Conservation (phyloP, 2,888 invertebrate species). For the Tipula lateralis region DNA sequence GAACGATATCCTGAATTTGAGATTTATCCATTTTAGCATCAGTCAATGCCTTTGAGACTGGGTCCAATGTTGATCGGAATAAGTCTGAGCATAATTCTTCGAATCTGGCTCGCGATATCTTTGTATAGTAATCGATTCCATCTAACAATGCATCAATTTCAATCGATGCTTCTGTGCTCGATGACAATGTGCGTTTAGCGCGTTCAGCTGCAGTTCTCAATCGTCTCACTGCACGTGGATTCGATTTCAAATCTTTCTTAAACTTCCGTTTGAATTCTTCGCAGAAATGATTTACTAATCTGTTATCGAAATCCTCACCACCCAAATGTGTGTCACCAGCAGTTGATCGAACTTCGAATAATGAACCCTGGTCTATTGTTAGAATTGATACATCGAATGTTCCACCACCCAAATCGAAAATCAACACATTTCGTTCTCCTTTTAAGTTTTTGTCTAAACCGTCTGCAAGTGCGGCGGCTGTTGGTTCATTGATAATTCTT, state of each 20-base stretch:
- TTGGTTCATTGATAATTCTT: slow-evolving; percentile 91
- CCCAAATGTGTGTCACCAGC: slow-evolving; percentile 94
- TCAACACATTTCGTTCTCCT: slow-evolving; percentile 79
- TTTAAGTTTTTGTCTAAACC: slow-evolving; percentile 82
- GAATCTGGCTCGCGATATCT: slow-evolving; percentile 68
- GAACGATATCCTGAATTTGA: slow-evolving; percentile 70
- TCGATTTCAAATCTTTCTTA: slow-evolving; percentile 62
- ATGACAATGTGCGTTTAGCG: too few relatives aligned
- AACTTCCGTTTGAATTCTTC: slow-evolving; percentile 82
- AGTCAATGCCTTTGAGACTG: slow-evolving; percentile 71
- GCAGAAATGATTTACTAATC: slow-evolving; percentile 84
- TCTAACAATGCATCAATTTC: slow-evolving; percentile 72
- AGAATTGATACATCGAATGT: slow-evolving; percentile 96
- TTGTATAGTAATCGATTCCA: slow-evolving; percentile 67
- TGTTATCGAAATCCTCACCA: slow-evolving; percentile 89
- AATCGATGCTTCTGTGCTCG: slow-evolving; percentile 67
- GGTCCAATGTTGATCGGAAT: slow-evolving; percentile 67
- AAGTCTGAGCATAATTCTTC: slow-evolving; percentile 69
- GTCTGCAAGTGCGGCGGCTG: slow-evolving; percentile 90
- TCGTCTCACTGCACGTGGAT: slow-evolving; percentile 63
- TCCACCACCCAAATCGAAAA: slow-evolving; percentile 87
- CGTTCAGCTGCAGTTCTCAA: slow-evolving; percentile 71
- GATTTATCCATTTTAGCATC: slow-evolving; percentile 76
- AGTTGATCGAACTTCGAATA: slow-evolving; percentile 94
- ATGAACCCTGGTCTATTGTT: slow-evolving; percentile 85